Evolutionary conservation across 2,888 invertebrate species (phyloP).

Genomic region (Psylliodes chrysocephalus): DNA sequence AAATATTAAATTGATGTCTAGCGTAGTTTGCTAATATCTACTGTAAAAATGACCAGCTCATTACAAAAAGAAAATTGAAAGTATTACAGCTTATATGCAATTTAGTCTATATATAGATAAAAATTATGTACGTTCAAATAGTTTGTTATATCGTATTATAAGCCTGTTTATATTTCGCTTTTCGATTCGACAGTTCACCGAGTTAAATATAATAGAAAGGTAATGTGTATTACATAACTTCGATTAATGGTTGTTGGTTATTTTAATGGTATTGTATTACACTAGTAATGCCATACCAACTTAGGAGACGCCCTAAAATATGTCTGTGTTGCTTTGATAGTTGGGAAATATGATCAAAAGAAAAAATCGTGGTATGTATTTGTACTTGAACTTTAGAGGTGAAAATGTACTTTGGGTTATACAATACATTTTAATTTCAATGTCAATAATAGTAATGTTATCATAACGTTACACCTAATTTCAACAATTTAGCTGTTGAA

Average conservation of each 20-base stretch:
- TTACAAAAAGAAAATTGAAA: no score
- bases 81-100: no score
- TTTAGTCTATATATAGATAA: no score
- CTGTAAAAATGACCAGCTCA: no score
- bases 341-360: background rate
- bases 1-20: no score
- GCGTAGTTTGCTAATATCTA: no score
- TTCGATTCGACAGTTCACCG: conserved; percentile 11
- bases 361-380: background rate
- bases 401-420: no score
- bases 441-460: no score
- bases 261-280: conserved; percentile 9
- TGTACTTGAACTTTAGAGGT: background rate
- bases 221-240: conserved; percentile 22
- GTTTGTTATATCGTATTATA: background rate
- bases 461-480: no score
- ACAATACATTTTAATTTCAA: no score
- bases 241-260: conserved; percentile 18
- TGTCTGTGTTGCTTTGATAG: background rate
- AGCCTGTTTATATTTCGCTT: conserved; percentile 17
- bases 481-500: no score
- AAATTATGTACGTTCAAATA: background rate
- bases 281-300: background rate
- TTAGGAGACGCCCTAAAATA: conserved; percentile 4
- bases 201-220: conserved; percentile 24